phyloP scores from a whole-genome alignment of 2,113 vertebrate genomes.

The Chionis minor region DNA sequence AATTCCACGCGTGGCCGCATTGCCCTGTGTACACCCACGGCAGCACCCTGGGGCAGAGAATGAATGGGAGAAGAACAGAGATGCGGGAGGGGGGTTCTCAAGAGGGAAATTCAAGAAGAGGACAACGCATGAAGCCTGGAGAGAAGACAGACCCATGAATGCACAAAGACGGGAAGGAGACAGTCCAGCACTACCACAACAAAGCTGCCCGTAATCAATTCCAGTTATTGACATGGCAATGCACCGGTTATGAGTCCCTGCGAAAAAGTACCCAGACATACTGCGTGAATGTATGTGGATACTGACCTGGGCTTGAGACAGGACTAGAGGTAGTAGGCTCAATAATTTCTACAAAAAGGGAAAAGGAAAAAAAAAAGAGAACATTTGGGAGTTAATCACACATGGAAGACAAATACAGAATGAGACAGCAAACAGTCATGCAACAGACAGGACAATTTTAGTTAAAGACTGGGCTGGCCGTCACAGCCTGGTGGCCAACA shows the following conservation, averaged over 20 bases:
- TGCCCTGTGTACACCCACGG: background rate
- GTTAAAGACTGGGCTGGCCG: background rate
- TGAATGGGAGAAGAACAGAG: background rate
- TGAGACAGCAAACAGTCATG: constrained; percentile 80
- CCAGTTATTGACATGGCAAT: background rate
- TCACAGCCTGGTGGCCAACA: background rate
- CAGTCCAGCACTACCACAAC: constrained; percentile 53
- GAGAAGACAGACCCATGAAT: constrained; percentile 31
- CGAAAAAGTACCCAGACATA: constrained; percentile 79
- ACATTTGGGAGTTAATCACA: constrained; percentile 95
- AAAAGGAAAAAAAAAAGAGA: constrained; percentile 80
- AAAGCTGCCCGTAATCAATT: background rate
- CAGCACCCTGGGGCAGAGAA: background rate
- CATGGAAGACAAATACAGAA: constrained; percentile 80
- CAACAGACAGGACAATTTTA: constrained; percentile 60
- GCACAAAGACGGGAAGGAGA: constrained; percentile 69
- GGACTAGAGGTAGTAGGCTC: constrained; percentile 97
- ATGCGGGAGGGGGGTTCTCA: background rate
- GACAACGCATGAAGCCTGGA: constrained; percentile 13
- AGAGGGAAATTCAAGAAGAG: background rate
- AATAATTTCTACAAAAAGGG: constrained; percentile 97
- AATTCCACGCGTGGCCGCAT: background rate
- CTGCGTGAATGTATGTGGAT: constrained; percentile 87
- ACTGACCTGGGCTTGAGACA: constrained; percentile 99
- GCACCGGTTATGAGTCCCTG: background rate